Evolutionary conservation across 2,113 vertebrate species (phyloP).

Genomic region (Alligator mississippiensis): DNA sequence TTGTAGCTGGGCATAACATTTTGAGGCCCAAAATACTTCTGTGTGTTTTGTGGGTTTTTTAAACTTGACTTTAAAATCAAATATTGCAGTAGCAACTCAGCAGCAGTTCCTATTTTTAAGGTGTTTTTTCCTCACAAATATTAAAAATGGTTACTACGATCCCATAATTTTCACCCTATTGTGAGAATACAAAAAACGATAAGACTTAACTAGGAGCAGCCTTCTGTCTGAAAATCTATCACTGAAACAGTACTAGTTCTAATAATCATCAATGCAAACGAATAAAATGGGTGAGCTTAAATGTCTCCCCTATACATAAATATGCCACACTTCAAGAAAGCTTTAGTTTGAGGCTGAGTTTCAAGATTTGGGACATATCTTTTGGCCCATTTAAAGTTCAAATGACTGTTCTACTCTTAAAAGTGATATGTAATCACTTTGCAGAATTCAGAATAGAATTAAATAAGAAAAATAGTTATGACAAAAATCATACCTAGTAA

Average conservation of each 20-base stretch:
- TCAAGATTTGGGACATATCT: not conserved
- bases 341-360: not conserved
- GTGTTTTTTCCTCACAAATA: not conserved
- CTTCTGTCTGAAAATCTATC: not conserved
- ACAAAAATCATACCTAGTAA: not conserved
- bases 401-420: not conserved
- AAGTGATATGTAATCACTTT: not conserved
- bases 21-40: not conserved
- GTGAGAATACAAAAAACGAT: not conserved
- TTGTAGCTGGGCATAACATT: not conserved
- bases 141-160: not conserved
- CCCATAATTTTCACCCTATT: not conserved
- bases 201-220: not conserved
- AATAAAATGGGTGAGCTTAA: not conserved
- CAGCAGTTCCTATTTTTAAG: not conserved
- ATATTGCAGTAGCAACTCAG: not conserved
- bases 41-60: not conserved
- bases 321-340: not conserved
- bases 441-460: constrained; percentile 1
- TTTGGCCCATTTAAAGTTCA: not conserved
- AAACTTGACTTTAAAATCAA: not conserved
- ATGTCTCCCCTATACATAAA: not conserved
- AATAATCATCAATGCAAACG: not conserved
- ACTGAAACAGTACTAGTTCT: not conserved
- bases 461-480: not conserved